phyloP scores from a whole-genome alignment of 2,797 vertebrate genomes.

The Sphenopsis melanotis region DNA sequence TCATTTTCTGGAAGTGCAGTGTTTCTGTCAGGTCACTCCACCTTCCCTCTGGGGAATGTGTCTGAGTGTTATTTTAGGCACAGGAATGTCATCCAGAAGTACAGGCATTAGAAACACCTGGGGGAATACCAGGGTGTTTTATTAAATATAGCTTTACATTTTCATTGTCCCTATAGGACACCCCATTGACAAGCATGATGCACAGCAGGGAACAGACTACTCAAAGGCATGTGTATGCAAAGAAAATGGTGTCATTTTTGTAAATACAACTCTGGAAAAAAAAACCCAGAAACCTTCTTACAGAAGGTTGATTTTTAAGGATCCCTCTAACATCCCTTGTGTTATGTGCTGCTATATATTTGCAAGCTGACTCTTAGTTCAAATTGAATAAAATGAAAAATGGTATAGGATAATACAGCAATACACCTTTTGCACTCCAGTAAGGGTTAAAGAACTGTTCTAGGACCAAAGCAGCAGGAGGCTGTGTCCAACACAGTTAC shows the following conservation, averaged over 20 bases:
- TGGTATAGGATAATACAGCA: background rate
- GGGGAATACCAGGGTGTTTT: background rate
- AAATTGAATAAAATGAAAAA: background rate
- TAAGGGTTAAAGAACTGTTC: background rate
- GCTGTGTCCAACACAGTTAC: background rate
- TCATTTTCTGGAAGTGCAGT: background rate
- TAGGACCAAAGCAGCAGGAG: background rate
- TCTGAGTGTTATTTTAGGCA: background rate
- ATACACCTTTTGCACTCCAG: background rate
- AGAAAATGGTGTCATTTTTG: background rate
- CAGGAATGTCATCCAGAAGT: background rate
- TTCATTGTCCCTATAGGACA: background rate
- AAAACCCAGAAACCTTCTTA: background rate
- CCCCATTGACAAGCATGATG: background rate
- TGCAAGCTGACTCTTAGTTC: background rate
- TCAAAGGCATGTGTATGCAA: background rate
- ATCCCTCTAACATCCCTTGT: background rate
- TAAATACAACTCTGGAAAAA: background rate
- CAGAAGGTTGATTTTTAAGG: background rate
- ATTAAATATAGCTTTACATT: background rate
- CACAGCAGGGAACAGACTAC: background rate
- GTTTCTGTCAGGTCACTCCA: background rate
- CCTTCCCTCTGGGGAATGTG: background rate
- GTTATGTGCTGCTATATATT: background rate
- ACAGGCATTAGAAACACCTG: background rate